Conservation (phyloP, 2,797 vertebrate species). For the Chromis chromis region DNA sequence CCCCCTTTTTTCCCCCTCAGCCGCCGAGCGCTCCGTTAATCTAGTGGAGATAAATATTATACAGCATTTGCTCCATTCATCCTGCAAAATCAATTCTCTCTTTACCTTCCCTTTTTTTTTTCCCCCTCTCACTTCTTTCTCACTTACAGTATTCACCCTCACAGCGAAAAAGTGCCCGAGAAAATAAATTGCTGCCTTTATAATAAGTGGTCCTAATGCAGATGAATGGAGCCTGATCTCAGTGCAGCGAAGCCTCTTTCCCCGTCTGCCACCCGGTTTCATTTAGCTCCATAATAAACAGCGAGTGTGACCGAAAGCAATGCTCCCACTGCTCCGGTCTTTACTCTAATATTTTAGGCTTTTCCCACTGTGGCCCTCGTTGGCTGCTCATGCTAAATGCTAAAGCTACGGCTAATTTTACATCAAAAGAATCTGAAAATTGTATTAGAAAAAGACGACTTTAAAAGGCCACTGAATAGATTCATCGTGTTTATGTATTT, state of each 20-base stretch:
- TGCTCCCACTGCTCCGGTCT: slow-evolving; percentile 27
- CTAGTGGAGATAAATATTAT: slow-evolving; percentile 79
- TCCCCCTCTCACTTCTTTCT: slow-evolving; percentile 47
- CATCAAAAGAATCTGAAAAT: too few relatives aligned
- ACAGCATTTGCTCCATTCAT: slow-evolving; percentile 78
- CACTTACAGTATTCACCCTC: slow-evolving; percentile 51
- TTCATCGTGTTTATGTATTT: too few relatives aligned
- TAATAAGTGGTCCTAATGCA: slow-evolving; percentile 81
- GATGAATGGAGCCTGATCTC: slow-evolving; percentile 75
- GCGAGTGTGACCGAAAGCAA: slow-evolving; percentile 39
- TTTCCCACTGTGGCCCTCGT: too few relatives aligned
- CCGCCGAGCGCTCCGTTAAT: slow-evolving; percentile 66
- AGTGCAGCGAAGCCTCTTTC: slow-evolving; percentile 66
- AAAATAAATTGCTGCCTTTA: slow-evolving; percentile 78
- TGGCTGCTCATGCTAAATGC: too few relatives aligned
- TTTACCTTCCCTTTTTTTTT: slow-evolving; percentile 36
- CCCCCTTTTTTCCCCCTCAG: neutral
- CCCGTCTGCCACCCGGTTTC: slow-evolving; percentile 54
- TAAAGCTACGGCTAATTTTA: too few relatives aligned
- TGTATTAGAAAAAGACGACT: too few relatives aligned
- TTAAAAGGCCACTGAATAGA: too few relatives aligned
- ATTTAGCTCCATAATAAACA: slow-evolving; percentile 68
- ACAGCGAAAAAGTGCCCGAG: slow-evolving; percentile 45
- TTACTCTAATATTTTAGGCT: neutral
- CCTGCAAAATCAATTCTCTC: slow-evolving; percentile 75